phyloP scores from a whole-genome alignment of 2,113 vertebrate species.

The Channa maculata region DNA sequence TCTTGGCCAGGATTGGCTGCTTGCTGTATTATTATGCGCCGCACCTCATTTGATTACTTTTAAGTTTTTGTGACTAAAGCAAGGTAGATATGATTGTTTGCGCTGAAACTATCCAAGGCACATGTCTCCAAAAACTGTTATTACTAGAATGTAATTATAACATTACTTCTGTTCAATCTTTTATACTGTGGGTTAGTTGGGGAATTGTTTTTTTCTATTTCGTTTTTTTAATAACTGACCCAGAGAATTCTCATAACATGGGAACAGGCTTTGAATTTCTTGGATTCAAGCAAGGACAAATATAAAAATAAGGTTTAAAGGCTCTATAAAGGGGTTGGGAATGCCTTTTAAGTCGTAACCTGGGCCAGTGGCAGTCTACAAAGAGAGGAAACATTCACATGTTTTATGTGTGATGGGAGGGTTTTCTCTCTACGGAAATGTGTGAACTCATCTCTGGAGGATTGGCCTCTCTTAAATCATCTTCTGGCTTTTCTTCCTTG shows the following conservation, averaged over 20 bases:
- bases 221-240: conserved; percentile 62
- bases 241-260: conserved; percentile 56
- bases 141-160: conserved; percentile 28
- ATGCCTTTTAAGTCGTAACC: conserved; percentile 73
- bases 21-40: too few species aligned
- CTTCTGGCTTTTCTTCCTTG: conserved; percentile 8
- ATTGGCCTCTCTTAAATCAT: conserved; percentile 46
- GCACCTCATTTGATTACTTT: background rate
- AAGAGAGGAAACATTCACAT: conserved; percentile 65
- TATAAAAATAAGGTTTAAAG: conserved; percentile 69
- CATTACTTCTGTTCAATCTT: conserved; percentile 6
- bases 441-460: conserved; percentile 51
- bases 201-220: conserved; percentile 53
- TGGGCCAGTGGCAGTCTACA: conserved; percentile 59
- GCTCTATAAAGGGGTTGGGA: conserved; percentile 58
- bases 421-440: conserved; percentile 46
- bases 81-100: background rate
- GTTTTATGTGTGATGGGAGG: conserved; percentile 67
- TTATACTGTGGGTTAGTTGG: conserved; percentile 19
- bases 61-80: background rate
- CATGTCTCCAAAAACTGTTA: background rate
- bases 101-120: background rate
- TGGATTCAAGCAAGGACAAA: conserved; percentile 63
- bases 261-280: conserved; percentile 55
- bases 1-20: too few species aligned